A percentile compares a stretch with the other conserved stretches of the same genome.
Evolutionary conservation across 2,113 vertebrate genomes (phyloP).

Genomic region (Corythornis madagascariensis): DNA sequence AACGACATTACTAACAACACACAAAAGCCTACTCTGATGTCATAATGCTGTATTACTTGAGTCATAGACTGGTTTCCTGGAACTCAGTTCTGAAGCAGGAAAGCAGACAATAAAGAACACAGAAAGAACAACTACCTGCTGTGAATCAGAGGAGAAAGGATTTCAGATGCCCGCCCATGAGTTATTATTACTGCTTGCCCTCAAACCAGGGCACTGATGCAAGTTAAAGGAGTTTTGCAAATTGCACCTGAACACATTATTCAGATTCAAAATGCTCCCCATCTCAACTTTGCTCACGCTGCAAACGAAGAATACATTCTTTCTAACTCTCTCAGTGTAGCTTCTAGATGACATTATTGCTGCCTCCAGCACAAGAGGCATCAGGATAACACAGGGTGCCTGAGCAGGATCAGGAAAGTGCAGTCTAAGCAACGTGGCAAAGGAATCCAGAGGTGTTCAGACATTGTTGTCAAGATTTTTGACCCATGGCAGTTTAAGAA

Average conservation of each 20-base stretch:
- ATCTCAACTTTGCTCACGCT: neutral
- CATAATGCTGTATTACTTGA: slow-evolving; percentile 29
- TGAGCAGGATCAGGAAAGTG: neutral
- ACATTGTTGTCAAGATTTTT: neutral
- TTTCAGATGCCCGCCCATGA: neutral
- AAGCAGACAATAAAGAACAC: neutral
- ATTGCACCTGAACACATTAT: neutral
- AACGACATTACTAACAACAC: slow-evolving; percentile 12
- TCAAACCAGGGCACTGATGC: neutral
- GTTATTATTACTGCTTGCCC: neutral
- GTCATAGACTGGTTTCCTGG: slow-evolving; percentile 36
- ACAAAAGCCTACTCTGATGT: slow-evolving; percentile 32
- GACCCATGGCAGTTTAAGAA: neutral
- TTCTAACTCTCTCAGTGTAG: neutral
- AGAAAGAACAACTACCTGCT: neutral
- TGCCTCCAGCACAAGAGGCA: neutral
- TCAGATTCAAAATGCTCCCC: neutral
- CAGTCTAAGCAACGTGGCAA: neutral
- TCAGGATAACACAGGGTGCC: neutral
- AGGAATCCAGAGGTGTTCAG: neutral
- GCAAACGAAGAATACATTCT: neutral
- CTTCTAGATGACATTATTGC: neutral
- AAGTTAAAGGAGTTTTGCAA: neutral
- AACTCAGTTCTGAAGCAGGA: slow-evolving; percentile 20
- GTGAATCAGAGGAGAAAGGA: neutral